Evolutionary conservation across 2,113 vertebrate species (phyloP).

Genomic region (Epinephelus lanceolatus): DNA sequence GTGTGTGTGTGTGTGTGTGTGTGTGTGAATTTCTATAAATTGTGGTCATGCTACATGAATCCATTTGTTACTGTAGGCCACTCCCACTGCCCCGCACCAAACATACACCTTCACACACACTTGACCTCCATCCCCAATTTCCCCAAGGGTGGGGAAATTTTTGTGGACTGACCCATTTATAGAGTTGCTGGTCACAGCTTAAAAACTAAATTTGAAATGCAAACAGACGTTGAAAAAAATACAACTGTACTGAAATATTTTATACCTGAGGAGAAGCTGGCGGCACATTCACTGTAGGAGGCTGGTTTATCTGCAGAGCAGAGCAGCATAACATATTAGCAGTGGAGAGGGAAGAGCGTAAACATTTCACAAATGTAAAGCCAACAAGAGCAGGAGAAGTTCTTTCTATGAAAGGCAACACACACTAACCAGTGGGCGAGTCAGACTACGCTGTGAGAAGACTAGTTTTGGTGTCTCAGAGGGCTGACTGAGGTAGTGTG

Average conservation of each 20-base stretch:
- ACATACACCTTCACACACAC: too few relatives aligned
- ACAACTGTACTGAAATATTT: background rate
- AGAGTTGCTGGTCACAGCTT: too few relatives aligned
- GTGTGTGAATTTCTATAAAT: too few relatives aligned
- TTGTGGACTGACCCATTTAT: too few relatives aligned
- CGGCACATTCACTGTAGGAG: background rate
- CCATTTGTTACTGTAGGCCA: too few relatives aligned
- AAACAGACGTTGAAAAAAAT: background rate
- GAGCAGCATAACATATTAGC: slow-evolving; percentile 15
- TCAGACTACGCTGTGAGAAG: background rate
- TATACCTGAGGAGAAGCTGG: slow-evolving; percentile 30
- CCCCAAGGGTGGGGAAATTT: too few relatives aligned
- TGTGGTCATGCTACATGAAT: too few relatives aligned
- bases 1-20: too few relatives aligned
- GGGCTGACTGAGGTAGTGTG: background rate
- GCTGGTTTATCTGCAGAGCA: slow-evolving; percentile 41
- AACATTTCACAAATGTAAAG: background rate
- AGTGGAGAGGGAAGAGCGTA: background rate
- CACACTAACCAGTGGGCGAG: slow-evolving; percentile 35
- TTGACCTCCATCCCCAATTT: too few relatives aligned
- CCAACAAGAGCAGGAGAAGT: background rate
- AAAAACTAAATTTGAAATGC: background rate
- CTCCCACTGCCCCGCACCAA: too few relatives aligned
- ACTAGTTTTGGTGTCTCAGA: background rate
- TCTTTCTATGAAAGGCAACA: background rate